Base-by-base conservation (phyloP, 1,140 invertebrate genomes). In the Liolophura sinensis region DNA sequence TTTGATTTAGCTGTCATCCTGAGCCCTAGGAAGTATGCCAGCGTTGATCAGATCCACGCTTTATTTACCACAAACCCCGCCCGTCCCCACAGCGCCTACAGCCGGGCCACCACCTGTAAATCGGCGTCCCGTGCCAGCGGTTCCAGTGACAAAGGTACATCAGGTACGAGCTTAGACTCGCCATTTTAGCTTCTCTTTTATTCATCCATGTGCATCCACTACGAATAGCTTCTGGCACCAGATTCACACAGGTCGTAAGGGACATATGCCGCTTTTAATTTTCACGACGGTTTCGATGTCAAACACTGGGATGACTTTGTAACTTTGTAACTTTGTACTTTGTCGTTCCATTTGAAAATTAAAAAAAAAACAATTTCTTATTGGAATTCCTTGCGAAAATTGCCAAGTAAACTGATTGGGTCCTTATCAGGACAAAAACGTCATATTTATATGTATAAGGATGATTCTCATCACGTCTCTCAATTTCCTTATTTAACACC, bases 21-120 rank as follows among this genome's bases (percentile, higher is more conserved):
- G 14, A 82, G 80, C 63, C 80, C 80, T 0, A 64, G 78, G 15
- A 77, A 78, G 27, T 82, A 79, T 66, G 80, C 80, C 64, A 82
- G 80, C 62, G 78, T 78, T 11, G 80, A 82, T 54, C 78, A 80
- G 59, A 80, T 82, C 47, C 78, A 82, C 63, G 74, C 78, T 3
- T 58, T 80, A 18, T 80, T 79, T 58, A 75, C 77, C 11, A 72
- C 77, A 57, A 71, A 62, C 12, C 76, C 75, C 20, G 68, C 71
- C 0, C 64, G 78, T 27, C 78, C 76, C 18, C 77, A 77, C 57
- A 75, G 71, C 64, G 62, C 74, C 12, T 72, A 75, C 62, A 69
- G 72, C 47, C 72, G 69, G 18, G 65, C 67, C 64, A 20, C 25
- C 31, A 60, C 27, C 46, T 60, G 27, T 46, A 63, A 68, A 73